Evolutionary conservation across 2,888 invertebrate species (phyloP).

Genomic region (Meloe dianella): DNA sequence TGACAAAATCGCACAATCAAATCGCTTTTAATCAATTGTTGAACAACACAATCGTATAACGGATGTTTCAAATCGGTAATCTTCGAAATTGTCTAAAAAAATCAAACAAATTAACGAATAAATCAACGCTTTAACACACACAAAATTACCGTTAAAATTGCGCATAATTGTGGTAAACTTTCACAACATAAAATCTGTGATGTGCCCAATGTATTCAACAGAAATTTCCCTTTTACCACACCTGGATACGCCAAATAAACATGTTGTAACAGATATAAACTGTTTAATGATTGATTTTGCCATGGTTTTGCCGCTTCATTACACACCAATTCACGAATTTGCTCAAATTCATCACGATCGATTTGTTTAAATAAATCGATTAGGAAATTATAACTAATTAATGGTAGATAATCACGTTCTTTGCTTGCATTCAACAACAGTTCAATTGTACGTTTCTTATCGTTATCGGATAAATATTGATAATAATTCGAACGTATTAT

Average conservation of each 20-base stretch:
- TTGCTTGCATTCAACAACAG: slow-evolving; percentile 63
- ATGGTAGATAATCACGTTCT: slow-evolving; percentile 68
- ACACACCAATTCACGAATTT: slow-evolving; percentile 68
- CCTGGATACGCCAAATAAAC: slow-evolving; percentile 60
- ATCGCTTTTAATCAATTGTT: slow-evolving; percentile 62
- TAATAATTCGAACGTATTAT: slow-evolving; percentile 70
- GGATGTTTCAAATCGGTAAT: slow-evolving; percentile 68
- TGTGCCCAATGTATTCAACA: slow-evolving; percentile 65
- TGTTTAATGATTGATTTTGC: slow-evolving; percentile 70
- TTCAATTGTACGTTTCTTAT: slow-evolving; percentile 60
- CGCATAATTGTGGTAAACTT: slow-evolving; percentile 63
- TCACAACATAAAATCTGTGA: slow-evolving; percentile 66
- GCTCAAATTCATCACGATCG: slow-evolving; percentile 62
- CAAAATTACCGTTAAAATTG: slow-evolving; percentile 68
- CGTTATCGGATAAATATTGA: slow-evolving; percentile 60
- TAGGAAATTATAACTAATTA: slow-evolving; percentile 67
- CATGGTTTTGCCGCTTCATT: slow-evolving; percentile 68
- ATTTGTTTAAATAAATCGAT: slow-evolving; percentile 64
- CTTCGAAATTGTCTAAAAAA: slow-evolving; percentile 66
- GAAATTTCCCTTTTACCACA: slow-evolving; percentile 62
- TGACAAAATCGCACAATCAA: slow-evolving; percentile 66
- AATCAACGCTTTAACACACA: background rate
- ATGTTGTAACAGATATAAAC: slow-evolving; percentile 66
- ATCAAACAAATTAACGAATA: slow-evolving; percentile 16
- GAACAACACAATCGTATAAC: slow-evolving; percentile 67